phyloP scores from a whole-genome alignment of 2,888 invertebrate genomes.

The Eilema sororculum region DNA sequence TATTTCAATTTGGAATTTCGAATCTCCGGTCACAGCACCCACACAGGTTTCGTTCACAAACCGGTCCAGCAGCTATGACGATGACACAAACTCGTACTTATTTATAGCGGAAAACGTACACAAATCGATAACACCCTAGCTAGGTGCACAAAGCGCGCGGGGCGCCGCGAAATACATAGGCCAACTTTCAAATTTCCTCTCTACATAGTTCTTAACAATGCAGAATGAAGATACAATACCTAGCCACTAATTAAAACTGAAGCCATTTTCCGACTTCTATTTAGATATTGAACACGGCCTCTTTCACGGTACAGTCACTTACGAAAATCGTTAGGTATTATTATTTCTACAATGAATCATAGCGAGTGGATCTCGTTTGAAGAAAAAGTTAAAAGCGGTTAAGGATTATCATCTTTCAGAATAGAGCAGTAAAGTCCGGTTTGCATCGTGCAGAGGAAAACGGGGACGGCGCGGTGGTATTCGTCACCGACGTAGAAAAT shows the following conservation, averaged over 20 bases:
- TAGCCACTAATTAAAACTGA: conserved; percentile 55
- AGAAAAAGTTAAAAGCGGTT: conserved; percentile 62
- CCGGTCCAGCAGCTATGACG: conserved; percentile 73
- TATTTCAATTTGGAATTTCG: conserved; percentile 68
- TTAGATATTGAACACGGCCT: conserved; percentile 45
- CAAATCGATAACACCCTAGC: conserved; percentile 79
- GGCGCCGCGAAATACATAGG: conserved; percentile 59
- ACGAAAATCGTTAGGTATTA: conserved; percentile 70
- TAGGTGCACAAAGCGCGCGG: conserved; percentile 60
- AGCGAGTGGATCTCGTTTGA: conserved; percentile 71
- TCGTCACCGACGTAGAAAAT: conserved; percentile 87
- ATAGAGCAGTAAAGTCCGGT: conserved; percentile 78
- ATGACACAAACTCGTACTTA: conserved; percentile 83
- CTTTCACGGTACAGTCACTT: conserved; percentile 58
- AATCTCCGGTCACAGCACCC: conserved; percentile 69
- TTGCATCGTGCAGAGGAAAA: conserved; percentile 71
- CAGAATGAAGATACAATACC: conserved; percentile 32
- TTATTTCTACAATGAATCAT: conserved; percentile 83
- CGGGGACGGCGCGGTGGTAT: conserved; percentile 82
- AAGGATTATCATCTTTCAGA: conserved; percentile 75
- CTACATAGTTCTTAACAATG: conserved; percentile 42
- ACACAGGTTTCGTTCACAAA: conserved; percentile 77
- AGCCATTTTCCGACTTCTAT: conserved; percentile 49
- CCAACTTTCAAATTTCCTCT: conserved; percentile 56
- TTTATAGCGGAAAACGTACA: conserved; percentile 83